Base-by-base conservation (phyloP, 1,140 invertebrate genomes). In the Heliconius hermathena region DNA sequence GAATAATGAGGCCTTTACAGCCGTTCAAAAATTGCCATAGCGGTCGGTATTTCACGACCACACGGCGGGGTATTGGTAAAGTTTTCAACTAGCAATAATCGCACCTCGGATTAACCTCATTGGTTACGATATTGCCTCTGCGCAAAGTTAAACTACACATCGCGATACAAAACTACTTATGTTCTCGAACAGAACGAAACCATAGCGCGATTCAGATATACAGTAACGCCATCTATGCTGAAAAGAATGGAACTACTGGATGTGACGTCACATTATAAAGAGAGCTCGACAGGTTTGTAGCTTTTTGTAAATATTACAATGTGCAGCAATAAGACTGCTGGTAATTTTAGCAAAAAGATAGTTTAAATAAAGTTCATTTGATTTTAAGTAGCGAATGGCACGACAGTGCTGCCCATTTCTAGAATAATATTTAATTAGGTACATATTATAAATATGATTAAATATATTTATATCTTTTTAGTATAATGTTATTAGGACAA, bases 41-140 rank as follows among this genome's bases (percentile, higher is more conserved):
- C 95, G 97, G 96, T 96, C 97, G 97, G 96, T 98, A 96, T 98
- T 98, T 97, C 97, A 98, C 97, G 97, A 97, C 96, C 97, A 96
- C 97, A 96, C 95, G 97, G 97, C 97, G 97, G 97, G 97, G 97
- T 98, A 98, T 98, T 98, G 97, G 97, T 97, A 97, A 97, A 97
- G 97, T 97, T 97, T 97, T 97, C 97, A 97, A 97, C 96, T 97
- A 97, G 97, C 96, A 97, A 97, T 97, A 97, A 97, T 97, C 97
- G 96, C 97, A 97, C 96, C 97, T 97, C 97, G 95, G 97, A 96
- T 96, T 93, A 96, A 96, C 97, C 96, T 98, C 97, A 97, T 97
- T 96, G 97, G 97, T 97, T 97, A 97, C 96, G 96, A 97, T 97
- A 97, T 96, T 96, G 96, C 96, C 96, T 95, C 96, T 96, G 96